These are phyloP conservation scores for Trigoniulus corallinus DNA, from an alignment of 1,140 invertebrate genomes.

Conservation along the genomic window DNA sequence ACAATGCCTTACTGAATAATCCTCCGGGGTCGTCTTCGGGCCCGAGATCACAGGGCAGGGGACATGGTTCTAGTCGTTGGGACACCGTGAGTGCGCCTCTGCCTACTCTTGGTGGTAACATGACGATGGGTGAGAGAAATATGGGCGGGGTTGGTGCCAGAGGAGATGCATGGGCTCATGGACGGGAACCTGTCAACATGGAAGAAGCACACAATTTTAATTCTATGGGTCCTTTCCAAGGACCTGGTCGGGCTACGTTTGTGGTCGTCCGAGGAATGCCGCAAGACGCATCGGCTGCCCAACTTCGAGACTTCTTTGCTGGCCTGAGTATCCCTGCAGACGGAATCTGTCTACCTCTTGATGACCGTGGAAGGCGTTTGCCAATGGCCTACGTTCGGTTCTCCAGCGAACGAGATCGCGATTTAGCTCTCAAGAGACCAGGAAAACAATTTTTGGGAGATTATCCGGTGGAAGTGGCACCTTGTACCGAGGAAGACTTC, in stretches of 20 bases:
- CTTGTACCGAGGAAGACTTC: constrained; percentile 11
- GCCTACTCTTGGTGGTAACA: too few relatives aligned
- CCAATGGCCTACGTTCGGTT: constrained; percentile 68
- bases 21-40: too few relatives aligned
- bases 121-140: too few relatives aligned
- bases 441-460: constrained; percentile 27
- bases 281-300: constrained; percentile 37
- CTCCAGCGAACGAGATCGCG: constrained; percentile 38
- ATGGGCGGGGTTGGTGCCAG: too few relatives aligned
- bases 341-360: constrained; percentile 68
- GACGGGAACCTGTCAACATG: too few relatives aligned
- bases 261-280: constrained; percentile 44
- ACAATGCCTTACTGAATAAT: too few relatives aligned
- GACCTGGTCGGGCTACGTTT: constrained; percentile 31
- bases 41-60: too few relatives aligned
- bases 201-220: neutral
- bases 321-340: constrained; percentile 58
- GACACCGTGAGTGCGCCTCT: too few relatives aligned
- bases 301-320: constrained; percentile 61
- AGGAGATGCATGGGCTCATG: too few relatives aligned
- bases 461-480: constrained; percentile 18
- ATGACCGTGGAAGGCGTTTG: constrained; percentile 53
- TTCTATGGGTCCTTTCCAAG: too few relatives aligned
- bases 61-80: too few relatives aligned
- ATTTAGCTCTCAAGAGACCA: constrained; percentile 40